These are phyloP conservation scores for Thamnophis elegans DNA, from an alignment of 2,797 vertebrate genomes.

Conservation along the genomic window DNA sequence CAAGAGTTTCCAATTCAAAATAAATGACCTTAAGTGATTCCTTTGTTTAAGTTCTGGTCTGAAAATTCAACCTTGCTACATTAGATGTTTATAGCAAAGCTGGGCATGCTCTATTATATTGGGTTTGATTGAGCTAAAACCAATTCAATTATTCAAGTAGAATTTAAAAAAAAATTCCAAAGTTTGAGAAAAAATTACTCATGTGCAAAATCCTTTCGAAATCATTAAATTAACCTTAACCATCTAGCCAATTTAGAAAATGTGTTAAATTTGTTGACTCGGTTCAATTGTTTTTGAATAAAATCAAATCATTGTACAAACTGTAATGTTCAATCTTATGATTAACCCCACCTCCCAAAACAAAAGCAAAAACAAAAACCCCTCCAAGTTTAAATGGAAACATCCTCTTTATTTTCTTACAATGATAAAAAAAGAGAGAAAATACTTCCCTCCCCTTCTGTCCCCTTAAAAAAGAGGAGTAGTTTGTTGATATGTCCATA, in stretches of 20 bases:
- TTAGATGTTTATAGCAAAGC: background rate
- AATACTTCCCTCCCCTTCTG: background rate
- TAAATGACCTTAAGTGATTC: background rate
- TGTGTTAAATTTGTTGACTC: background rate
- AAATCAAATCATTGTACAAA: background rate
- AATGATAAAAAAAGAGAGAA: background rate
- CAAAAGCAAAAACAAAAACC: background rate
- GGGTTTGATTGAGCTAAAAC: background rate
- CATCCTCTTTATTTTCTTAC: background rate
- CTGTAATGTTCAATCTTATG: background rate
- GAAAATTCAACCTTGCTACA: background rate
- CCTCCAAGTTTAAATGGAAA: background rate
- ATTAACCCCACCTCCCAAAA: background rate
- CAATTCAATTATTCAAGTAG: background rate
- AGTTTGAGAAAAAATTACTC: background rate
- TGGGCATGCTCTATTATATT: background rate
- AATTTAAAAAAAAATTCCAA: background rate
- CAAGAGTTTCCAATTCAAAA: background rate
- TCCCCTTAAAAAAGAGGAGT: background rate
- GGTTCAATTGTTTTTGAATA: background rate
- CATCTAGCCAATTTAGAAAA: background rate
- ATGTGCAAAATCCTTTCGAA: background rate
- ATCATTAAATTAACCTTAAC: background rate
- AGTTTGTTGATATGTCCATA: background rate
- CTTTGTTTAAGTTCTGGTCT: background rate